These are phyloP conservation scores for Strix aluco DNA, from an alignment of 2,113 vertebrate species.

Conservation along the genomic window DNA sequence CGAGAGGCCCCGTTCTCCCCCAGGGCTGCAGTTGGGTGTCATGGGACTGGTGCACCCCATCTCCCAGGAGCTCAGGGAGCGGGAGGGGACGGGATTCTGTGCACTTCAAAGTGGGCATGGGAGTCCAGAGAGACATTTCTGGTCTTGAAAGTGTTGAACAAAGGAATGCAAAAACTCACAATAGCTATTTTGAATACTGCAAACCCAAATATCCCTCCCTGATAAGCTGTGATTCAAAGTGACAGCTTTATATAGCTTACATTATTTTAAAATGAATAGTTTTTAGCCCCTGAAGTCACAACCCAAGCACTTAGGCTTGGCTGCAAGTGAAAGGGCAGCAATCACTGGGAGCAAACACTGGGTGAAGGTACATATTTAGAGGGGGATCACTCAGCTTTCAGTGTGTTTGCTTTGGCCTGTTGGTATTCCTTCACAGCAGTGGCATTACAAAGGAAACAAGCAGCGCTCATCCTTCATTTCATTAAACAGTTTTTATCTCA, in stretches of 20 bases:
- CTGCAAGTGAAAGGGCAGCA: not conserved
- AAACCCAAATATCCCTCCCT: slow-evolving; percentile 27
- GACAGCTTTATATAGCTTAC: not conserved
- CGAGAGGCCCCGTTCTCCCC: not conserved
- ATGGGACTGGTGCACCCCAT: not conserved
- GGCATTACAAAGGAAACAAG: not conserved
- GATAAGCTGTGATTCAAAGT: not conserved
- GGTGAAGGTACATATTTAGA: not conserved
- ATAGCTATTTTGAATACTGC: slow-evolving; percentile 10
- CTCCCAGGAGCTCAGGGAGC: not conserved
- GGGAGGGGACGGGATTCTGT: accelerated
- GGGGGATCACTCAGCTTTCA: not conserved
- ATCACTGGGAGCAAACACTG: not conserved
- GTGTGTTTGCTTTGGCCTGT: not conserved
- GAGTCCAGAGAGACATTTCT: not conserved
- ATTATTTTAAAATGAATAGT: not conserved
- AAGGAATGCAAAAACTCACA: slow-evolving; percentile 53
- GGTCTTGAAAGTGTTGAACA: slow-evolving; percentile 15
- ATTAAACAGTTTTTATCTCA: slow-evolving; percentile 16
- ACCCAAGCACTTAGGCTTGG: not conserved
- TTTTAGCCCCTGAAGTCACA: not conserved
- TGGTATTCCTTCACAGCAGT: not conserved
- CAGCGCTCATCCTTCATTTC: not conserved
- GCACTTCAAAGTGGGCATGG: not conserved
- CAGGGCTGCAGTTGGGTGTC: not conserved